These are phyloP conservation scores for Potamilus streckersoni DNA, from an alignment of 1,140 invertebrate species.

Conservation along the genomic window DNA sequence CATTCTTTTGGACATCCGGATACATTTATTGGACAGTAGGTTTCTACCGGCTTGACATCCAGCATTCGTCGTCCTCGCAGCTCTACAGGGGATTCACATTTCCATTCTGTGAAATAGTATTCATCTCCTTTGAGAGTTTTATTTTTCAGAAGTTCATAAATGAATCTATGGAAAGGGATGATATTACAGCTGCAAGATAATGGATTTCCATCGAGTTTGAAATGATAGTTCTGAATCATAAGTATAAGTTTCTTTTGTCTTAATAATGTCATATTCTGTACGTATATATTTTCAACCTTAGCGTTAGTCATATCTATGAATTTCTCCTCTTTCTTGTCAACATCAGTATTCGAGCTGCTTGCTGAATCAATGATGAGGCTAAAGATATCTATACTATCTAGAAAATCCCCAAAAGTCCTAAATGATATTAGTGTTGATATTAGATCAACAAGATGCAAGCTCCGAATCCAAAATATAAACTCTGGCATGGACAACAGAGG, in stretches of 20 bases:
- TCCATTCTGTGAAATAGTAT: slow-evolving; percentile 45
- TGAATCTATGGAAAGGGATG: slow-evolving; percentile 30
- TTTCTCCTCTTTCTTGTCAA: slow-evolving; percentile 7
- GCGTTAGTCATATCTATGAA: slow-evolving; percentile 31
- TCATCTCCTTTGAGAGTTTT: slow-evolving; percentile 30
- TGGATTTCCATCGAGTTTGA: slow-evolving; percentile 33
- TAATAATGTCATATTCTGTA: slow-evolving; percentile 9
- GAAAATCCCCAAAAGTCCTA: slow-evolving; percentile 29
- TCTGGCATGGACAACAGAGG: slow-evolving; percentile 39
- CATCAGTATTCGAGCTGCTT: slow-evolving; percentile 7
- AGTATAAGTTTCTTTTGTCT: slow-evolving; percentile 8
- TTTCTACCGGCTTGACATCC: slow-evolving; percentile 32
- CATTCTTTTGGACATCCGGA: slow-evolving; percentile 35
- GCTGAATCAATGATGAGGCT: slow-evolving; percentile 29
- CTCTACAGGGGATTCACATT: slow-evolving; percentile 36
- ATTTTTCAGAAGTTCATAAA: slow-evolving; percentile 14
- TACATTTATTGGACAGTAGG: slow-evolving; percentile 36
- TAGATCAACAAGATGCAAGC: slow-evolving; percentile 29
- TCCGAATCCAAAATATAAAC: slow-evolving; percentile 38
- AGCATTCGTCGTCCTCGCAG: slow-evolving; percentile 26
- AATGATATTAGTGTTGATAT: slow-evolving; percentile 34
- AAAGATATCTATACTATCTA: slow-evolving; percentile 3
- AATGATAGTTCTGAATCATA: slow-evolving; percentile 41
- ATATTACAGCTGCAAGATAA: slow-evolving; percentile 46
- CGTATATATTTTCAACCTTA: slow-evolving; percentile 25